Evolutionary conservation across 1,140 invertebrate genomes (phyloP).

Genomic region (Thereuonema tuberculata): DNA sequence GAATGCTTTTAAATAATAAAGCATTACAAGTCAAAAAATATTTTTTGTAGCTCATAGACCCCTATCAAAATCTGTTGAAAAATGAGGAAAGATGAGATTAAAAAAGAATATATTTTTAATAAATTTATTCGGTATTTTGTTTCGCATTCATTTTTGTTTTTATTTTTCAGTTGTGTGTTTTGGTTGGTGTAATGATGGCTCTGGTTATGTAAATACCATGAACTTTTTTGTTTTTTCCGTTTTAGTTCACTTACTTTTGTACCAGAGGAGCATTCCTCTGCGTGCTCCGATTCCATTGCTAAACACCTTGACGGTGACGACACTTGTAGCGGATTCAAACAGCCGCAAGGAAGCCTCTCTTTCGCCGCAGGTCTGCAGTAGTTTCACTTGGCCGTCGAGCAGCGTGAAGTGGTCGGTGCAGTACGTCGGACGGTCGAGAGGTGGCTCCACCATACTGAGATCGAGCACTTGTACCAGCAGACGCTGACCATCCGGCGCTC

Average conservation of each 20-base stretch:
- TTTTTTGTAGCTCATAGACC: too few relatives aligned
- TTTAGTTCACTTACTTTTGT: constrained; percentile 36
- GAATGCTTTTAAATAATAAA: too few relatives aligned
- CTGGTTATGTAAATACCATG: too few relatives aligned
- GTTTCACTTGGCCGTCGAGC: constrained; percentile 27
- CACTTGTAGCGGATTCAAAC: constrained; percentile 30
- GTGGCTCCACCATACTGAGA: constrained; percentile 41
- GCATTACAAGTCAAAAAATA: too few relatives aligned
- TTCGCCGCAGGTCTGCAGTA: constrained; percentile 35
- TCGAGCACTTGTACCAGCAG: constrained; percentile 41
- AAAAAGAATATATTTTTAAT: too few relatives aligned
- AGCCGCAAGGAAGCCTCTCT: constrained; percentile 24
- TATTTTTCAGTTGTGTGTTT: too few relatives aligned
- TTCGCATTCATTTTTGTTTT: too few relatives aligned
- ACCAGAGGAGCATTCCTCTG: constrained; percentile 40
- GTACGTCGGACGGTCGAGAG: constrained; percentile 29
- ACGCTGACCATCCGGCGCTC: constrained; percentile 35
- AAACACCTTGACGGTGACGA: constrained; percentile 33
- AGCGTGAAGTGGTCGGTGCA: constrained; percentile 35
- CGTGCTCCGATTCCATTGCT: constrained; percentile 36
- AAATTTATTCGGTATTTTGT: too few relatives aligned
- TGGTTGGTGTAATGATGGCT: too few relatives aligned
- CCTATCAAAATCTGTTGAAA: too few relatives aligned
- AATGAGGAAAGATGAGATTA: too few relatives aligned
- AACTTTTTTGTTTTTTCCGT: too few relatives aligned